phyloP scores from a whole-genome alignment of 2,888 invertebrate species.

The Caenorhabditis sp. region DNA sequence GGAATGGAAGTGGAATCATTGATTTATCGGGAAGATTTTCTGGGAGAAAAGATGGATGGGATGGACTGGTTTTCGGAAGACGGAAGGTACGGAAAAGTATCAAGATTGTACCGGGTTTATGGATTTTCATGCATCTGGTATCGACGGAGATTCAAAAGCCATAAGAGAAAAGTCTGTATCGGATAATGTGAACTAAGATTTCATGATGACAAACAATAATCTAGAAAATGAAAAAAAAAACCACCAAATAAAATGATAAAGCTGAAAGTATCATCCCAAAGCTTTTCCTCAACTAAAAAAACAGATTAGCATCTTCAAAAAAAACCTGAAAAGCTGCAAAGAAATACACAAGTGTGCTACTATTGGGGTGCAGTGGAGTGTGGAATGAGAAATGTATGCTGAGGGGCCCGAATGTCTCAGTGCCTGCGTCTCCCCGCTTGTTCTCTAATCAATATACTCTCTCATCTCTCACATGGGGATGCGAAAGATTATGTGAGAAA shows the following conservation, averaged over 20 bases:
- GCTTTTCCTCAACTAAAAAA: no score
- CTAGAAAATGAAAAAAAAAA: no score
- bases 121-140: no score
- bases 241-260: no score
- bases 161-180: no score
- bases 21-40: constrained; percentile 23
- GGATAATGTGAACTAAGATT: no score
- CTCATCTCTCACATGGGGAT: not conserved
- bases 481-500: not conserved
- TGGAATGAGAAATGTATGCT: constrained; percentile 14
- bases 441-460: constrained; percentile 37
- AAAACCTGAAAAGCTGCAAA: not conserved
- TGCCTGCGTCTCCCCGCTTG: constrained; percentile 26
- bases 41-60: no score
- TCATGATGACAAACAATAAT: no score
- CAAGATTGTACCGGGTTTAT: not conserved
- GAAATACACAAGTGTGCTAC: not conserved
- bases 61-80: constrained; percentile 34
- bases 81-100: not conserved
- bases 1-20: constrained; percentile 12
- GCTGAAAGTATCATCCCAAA: no score
- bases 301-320: no score
- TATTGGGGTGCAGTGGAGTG: constrained; percentile 13
- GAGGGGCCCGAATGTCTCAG: not conserved
- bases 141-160: no score